These are phyloP conservation scores for Lithophane semibrunnea DNA, from an alignment of 2,888 invertebrate species.

Conservation along the genomic window DNA sequence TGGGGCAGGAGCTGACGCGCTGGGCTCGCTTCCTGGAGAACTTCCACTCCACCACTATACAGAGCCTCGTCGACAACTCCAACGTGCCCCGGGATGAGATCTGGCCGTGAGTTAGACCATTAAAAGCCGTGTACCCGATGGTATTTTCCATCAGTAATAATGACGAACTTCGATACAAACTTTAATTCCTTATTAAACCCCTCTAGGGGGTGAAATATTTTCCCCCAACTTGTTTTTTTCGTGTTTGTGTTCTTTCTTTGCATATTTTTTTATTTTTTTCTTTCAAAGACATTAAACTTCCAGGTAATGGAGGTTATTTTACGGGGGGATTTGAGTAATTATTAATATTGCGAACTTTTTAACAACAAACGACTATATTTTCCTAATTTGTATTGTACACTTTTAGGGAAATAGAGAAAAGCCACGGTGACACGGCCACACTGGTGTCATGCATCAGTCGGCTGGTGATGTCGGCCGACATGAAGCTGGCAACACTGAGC, in stretches of 20 bases:
- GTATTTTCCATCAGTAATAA: not conserved
- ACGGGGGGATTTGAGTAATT: not conserved
- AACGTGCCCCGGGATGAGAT: conserved; percentile 67
- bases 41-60: conserved; percentile 82
- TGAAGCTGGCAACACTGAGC: conserved; percentile 51
- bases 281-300: not conserved
- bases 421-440: conserved; percentile 74
- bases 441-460: conserved; percentile 57
- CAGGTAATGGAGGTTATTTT: not conserved
- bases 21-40: conserved; percentile 88
- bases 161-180: not conserved
- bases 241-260: too few relatives aligned
- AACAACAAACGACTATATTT: not conserved
- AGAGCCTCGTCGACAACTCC: conserved; percentile 73
- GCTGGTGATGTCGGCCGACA: conserved; percentile 55
- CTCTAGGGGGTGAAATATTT: not conserved
- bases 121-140: not conserved
- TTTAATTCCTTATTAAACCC: not conserved
- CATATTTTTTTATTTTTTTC: too few relatives aligned
- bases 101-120: conserved; percentile 80
- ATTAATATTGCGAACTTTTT: not conserved
- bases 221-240: too few relatives aligned
- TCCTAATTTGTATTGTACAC: not conserved
- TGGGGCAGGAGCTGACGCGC: conserved; percentile 82
- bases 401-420: conserved; percentile 81